Percentiles rank a stretch among this genome's conserved stretches.
Conservation (phyloP, 2,797 vertebrate species). For the Hemitrygon akajei region DNA sequence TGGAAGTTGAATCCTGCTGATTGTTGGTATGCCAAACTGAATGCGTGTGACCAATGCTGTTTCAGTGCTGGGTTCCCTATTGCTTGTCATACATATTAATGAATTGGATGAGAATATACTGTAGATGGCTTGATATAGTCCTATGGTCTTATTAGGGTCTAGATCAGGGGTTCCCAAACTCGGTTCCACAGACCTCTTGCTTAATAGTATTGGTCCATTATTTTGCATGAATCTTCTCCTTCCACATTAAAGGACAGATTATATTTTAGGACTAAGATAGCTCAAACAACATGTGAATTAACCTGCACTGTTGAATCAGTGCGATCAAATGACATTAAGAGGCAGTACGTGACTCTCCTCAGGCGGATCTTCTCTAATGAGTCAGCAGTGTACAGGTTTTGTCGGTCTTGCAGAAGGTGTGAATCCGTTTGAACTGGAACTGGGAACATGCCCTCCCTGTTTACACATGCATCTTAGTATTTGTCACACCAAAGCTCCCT, state of each 20-base stretch:
- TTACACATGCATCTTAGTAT: neutral
- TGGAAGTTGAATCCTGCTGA: no score
- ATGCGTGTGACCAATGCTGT: no score
- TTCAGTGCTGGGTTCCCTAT: no score
- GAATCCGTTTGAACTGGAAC: neutral
- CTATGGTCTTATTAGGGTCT: no score
- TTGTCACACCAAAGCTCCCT: neutral
- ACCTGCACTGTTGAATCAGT: neutral
- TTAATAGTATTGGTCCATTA: no score
- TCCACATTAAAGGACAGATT: neutral
- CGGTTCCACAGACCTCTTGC: no score
- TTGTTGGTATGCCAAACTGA: no score
- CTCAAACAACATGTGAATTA: neutral
- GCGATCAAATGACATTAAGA: neutral
- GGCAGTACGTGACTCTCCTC: no score
- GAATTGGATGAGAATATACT: no score
- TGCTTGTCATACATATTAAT: no score
- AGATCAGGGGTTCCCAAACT: no score
- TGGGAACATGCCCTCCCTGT: neutral
- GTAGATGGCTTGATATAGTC: no score
- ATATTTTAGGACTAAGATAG: neutral
- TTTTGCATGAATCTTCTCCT: neutral
- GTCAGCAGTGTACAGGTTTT: neutral
- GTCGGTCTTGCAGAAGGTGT: neutral
- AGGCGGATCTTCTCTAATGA: neutral